A percentile compares a stretch with the other conserved stretches of the same genome.
Conservation (phyloP, 2,888 invertebrate genomes). For the Prosopocoilus inquinatus region DNA sequence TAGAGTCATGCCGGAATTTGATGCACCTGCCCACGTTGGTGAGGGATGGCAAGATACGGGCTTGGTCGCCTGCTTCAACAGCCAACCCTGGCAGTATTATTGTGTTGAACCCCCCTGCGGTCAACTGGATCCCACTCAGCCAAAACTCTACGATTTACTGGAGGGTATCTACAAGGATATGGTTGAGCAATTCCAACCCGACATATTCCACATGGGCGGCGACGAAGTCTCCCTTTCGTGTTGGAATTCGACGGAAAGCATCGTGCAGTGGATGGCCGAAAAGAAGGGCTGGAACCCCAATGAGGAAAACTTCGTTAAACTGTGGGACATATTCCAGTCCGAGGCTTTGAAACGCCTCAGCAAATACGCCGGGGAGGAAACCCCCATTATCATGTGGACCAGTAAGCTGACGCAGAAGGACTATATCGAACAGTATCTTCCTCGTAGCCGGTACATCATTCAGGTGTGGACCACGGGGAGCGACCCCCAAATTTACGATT, state of each 20-base stretch:
- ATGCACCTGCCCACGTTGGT: conserved; percentile 89
- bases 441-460: conserved; percentile 14
- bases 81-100: conserved; percentile 70
- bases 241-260: conserved; percentile 72
- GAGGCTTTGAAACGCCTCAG: conserved; percentile 61
- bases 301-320: conserved; percentile 59
- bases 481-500: conserved; percentile 48
- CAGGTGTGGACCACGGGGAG: conserved; percentile 31
- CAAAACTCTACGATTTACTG: conserved; percentile 64
- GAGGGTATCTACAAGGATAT: conserved; percentile 70
- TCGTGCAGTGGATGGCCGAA: conserved; percentile 66
- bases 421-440: conserved; percentile 56
- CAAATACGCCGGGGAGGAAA: conserved; percentile 51
- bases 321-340: conserved; percentile 77
- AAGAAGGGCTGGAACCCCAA: conserved; percentile 22
- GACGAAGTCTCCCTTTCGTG: conserved; percentile 72
- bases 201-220: conserved; percentile 87
- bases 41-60: conserved; percentile 77
- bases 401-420: conserved; percentile 70
- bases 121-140: conserved; percentile 72
- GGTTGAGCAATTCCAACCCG: conserved; percentile 67
- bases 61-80: conserved; percentile 67
- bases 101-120: conserved; percentile 84
- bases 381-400: conserved; percentile 77
- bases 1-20: conserved; percentile 85